Conservation (phyloP, 2,888 invertebrate species). For the Nephrocerus scutellatus region DNA sequence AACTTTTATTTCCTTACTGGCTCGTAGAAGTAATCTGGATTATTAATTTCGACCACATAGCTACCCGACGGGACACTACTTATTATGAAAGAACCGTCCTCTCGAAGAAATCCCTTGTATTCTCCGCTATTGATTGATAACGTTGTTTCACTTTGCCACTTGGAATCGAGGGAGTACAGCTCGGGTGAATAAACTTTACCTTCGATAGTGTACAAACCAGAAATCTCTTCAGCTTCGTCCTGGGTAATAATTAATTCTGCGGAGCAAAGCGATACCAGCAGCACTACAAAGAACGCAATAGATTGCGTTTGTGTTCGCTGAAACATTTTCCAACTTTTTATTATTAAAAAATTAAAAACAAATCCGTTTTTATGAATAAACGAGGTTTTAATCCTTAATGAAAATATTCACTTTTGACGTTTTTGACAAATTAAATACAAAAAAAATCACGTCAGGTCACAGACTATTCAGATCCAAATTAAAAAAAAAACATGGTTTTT, state of each 20-base stretch:
- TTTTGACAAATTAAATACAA: too few species aligned
- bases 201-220: slow-evolving; percentile 67
- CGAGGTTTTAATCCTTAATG: too few species aligned
- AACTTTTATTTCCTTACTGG: slow-evolving; percentile 53
- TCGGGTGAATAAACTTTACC: slow-evolving; percentile 74
- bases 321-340: too few species aligned
- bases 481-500: too few species aligned
- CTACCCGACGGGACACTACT: slow-evolving; percentile 87
- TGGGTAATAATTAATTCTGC: slow-evolving; percentile 35
- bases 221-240: slow-evolving; percentile 43
- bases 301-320: too few species aligned
- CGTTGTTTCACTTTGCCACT: slow-evolving; percentile 72
- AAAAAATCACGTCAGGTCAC: too few species aligned
- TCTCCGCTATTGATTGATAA: slow-evolving; percentile 85
- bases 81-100: slow-evolving; percentile 85
- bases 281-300: slow-evolving; percentile 18
- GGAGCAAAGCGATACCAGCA: slow-evolving; percentile 11
- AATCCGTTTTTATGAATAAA: too few species aligned
- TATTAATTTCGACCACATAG: slow-evolving; percentile 85
- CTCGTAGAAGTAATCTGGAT: slow-evolving; percentile 89
- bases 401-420: too few species aligned
- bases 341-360: too few species aligned
- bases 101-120: slow-evolving; percentile 78
- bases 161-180: slow-evolving; percentile 50
- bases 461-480: too few species aligned